phyloP scores from a whole-genome alignment of 2,797 vertebrate species.

The Natrix natrix region DNA sequence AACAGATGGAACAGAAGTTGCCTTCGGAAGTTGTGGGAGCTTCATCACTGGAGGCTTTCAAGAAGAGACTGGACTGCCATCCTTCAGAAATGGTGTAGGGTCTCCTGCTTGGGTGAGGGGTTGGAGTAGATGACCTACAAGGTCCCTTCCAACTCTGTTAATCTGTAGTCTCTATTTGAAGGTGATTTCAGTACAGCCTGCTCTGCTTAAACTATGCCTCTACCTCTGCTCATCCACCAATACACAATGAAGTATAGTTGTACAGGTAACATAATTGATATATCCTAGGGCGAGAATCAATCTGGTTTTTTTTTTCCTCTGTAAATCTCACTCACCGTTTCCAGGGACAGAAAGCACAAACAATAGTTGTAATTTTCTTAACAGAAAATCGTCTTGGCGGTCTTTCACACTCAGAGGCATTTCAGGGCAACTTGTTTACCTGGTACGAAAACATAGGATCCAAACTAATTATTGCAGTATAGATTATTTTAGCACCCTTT shows the following conservation, averaged over 20 bases:
- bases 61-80: too few species aligned
- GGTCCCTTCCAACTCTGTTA: too few species aligned
- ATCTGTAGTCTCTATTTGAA: background rate
- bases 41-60: too few species aligned
- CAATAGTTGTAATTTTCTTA: constrained; percentile 42
- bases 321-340: constrained; percentile 4
- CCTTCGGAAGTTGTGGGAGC: too few species aligned
- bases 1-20: too few species aligned
- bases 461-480: constrained; percentile 8
- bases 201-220: background rate
- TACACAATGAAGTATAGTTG: background rate
- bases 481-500: constrained; percentile 38
- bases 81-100: too few species aligned
- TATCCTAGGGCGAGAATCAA: background rate
- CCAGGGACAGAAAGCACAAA: constrained; percentile 36
- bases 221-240: background rate
- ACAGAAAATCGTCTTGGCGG: constrained; percentile 35
- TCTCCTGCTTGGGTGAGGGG: too few species aligned
- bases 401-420: constrained; percentile 54
- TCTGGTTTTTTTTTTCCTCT: background rate
- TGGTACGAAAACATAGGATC: constrained; percentile 27
- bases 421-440: constrained; percentile 51
- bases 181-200: background rate
- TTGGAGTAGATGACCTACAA: too few species aligned
- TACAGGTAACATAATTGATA: background rate